Percentiles rank a stretch among this genome's conserved stretches.
phyloP scores from a whole-genome alignment of 2,113 vertebrate genomes.

The Phrynocephalus versicolor region DNA sequence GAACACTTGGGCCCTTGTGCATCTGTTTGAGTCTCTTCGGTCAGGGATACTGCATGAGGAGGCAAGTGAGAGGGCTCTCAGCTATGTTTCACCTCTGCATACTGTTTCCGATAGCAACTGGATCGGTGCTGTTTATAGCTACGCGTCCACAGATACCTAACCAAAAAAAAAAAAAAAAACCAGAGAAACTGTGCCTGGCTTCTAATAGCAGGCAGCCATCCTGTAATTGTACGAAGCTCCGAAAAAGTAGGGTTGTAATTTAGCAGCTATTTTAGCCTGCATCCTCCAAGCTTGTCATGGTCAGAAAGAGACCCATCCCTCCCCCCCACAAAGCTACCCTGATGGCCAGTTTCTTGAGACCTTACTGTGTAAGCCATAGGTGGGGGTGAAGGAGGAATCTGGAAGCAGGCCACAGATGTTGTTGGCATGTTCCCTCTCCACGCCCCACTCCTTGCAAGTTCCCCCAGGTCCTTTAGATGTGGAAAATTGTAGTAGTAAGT shows the following conservation, averaged over 20 bases:
- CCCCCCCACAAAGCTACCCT: neutral
- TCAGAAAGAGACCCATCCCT: neutral
- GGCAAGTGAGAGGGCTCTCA: neutral
- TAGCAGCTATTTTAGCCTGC: constrained; percentile 27
- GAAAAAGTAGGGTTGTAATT: constrained; percentile 18
- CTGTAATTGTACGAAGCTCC: constrained; percentile 13
- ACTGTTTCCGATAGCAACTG: neutral
- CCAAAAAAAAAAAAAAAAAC: too few relatives aligned
- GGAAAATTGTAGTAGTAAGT: constrained; percentile 11
- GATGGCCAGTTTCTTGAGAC: neutral
- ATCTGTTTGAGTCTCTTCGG: neutral
- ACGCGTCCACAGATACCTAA: neutral
- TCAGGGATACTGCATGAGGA: neutral
- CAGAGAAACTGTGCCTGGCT: neutral
- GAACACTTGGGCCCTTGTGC: too few relatives aligned
- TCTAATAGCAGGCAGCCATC: neutral
- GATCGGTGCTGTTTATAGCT: constrained; percentile 6
- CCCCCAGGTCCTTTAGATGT: neutral
- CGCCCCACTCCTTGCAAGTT: neutral
- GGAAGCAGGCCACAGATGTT: neutral
- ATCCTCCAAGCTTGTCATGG: neutral
- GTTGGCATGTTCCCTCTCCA: neutral
- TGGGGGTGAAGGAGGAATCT: neutral
- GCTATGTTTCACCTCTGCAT: neutral
- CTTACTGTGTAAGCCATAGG: neutral